Evolutionary conservation across 2,797 vertebrate genomes (phyloP).

Genomic region (Hephaestus fuliginosus): DNA sequence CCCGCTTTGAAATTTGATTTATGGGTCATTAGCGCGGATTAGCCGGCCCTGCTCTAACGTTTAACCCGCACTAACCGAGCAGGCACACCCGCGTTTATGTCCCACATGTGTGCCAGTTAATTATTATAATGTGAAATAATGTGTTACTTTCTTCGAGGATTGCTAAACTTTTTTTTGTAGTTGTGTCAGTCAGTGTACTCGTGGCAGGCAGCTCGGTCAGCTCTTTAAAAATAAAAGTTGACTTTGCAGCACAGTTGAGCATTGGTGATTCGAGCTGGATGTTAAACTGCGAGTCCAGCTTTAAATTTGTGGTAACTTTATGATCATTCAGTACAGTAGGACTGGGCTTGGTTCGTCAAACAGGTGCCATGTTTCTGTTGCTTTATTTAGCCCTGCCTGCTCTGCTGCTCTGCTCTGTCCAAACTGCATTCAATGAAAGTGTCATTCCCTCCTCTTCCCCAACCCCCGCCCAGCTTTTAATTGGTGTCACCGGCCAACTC

Average conservation of each 20-base stretch:
- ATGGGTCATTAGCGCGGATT: conserved; percentile 38
- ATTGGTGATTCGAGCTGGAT: too few species aligned
- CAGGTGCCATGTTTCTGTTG: conserved; percentile 64
- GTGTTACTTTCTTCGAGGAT: neutral
- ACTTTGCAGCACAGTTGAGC: neutral
- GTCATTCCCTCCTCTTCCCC: neutral
- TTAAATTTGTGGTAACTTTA: neutral
- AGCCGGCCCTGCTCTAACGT: conserved; percentile 11
- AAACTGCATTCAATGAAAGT: neutral
- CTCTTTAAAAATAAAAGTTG: neutral
- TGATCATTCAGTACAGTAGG: neutral
- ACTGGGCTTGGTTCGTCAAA: conserved; percentile 18
- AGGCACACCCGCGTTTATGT: neutral
- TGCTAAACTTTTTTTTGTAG: neutral
- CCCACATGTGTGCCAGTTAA: too few species aligned
- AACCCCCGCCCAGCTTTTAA: neutral
- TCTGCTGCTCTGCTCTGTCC: neutral
- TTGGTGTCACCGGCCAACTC: conserved; percentile 3
- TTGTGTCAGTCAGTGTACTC: neutral
- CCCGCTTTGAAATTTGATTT: conserved; percentile 26
- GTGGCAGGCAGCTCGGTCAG: conserved; percentile 26
- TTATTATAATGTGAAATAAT: accelerated
- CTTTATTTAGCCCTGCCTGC: conserved; percentile 59
- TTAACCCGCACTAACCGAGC: conserved; percentile 11
- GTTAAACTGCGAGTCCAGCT: accelerated